phyloP scores from a whole-genome alignment of 2,113 vertebrate species.

The Clupea harengus region DNA sequence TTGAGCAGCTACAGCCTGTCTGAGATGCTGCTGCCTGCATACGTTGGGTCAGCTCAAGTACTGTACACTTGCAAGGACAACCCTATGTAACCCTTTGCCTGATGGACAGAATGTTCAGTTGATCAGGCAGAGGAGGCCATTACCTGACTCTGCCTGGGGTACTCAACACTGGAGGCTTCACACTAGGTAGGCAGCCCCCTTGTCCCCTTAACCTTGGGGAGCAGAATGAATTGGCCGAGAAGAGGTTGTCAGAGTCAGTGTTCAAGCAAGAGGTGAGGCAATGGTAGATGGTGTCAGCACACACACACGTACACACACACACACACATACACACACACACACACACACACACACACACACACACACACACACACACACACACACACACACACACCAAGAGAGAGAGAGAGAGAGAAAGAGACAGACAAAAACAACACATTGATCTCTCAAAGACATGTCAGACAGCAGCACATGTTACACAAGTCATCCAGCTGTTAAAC shows the following conservation, averaged over 20 bases:
- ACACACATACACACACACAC: constrained; percentile 6
- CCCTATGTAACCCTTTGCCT: not conserved
- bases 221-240: not conserved
- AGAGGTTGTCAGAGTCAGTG: not conserved
- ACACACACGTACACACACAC: not conserved
- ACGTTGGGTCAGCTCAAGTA: not conserved
- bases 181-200: not conserved
- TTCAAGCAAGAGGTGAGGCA: no score
- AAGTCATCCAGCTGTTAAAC: not conserved
- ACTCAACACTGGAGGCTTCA: not conserved
- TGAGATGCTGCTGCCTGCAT: not conserved
- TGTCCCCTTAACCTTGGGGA: not conserved
- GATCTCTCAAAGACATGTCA: not conserved
- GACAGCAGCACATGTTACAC: not conserved
- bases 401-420: no score
- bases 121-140: constrained; percentile 2
- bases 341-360: not conserved
- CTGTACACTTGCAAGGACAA: not conserved
- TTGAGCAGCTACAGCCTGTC: not conserved
- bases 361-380: no score
- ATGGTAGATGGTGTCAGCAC: not conserved
- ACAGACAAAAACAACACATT: not conserved
- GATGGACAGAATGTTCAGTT: not conserved
- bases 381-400: not conserved
- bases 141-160: not conserved